Evolutionary conservation across 2,888 invertebrate species (phyloP).

Genomic region (Chaetoderma sp.): DNA sequence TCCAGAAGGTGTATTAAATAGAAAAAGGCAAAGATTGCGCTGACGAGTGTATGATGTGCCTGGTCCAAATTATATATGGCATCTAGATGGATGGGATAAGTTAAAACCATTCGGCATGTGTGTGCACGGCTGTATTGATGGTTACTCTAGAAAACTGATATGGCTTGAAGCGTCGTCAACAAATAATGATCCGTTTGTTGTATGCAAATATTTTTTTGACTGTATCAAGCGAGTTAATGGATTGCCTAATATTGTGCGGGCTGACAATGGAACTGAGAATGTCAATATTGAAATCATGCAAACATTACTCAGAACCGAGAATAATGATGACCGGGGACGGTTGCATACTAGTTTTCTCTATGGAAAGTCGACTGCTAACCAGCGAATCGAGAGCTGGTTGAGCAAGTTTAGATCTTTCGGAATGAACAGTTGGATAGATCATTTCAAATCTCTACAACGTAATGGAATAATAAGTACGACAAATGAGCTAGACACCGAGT

Average conservation of each 20-base stretch:
- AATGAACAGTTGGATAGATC: background rate
- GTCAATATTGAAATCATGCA: background rate
- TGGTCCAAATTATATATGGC: slow-evolving; percentile 14
- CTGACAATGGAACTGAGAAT: slow-evolving; percentile 16
- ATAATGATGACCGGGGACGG: background rate
- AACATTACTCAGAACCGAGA: background rate
- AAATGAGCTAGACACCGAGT: background rate
- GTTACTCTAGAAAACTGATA: slow-evolving; percentile 4
- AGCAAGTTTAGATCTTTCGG: background rate
- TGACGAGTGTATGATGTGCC: background rate
- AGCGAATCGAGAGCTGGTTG: too few relatives aligned
- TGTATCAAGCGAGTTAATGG: background rate
- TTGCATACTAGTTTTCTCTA: background rate
- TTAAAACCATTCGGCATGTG: slow-evolving; percentile 7
- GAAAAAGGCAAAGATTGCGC: background rate
- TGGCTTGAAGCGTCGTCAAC: slow-evolving; percentile 12
- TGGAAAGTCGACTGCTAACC: too few relatives aligned
- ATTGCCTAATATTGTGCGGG: background rate
- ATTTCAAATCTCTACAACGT: background rate
- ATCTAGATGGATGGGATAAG: slow-evolving; percentile 17
- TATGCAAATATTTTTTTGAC: background rate
- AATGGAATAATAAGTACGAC: background rate
- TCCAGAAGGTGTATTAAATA: background rate
- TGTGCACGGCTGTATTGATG: slow-evolving; percentile 14
- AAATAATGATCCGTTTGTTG: slow-evolving; percentile 10